Base-by-base conservation (phyloP, 2,888 invertebrate species). In the Clepsis dumicolana region DNA sequence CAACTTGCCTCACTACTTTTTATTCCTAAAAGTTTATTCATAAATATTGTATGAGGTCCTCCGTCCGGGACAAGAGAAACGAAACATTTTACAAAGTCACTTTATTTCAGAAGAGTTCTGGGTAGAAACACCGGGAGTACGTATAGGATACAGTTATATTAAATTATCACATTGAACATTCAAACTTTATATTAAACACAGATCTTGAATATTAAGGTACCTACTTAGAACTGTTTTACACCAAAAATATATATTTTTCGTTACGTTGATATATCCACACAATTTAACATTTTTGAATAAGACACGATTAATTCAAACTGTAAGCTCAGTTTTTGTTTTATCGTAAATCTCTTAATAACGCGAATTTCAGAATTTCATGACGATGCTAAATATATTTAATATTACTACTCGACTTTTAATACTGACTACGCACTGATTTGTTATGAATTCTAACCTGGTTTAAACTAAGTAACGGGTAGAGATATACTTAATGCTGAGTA, bases 111-210 rank as follows among this genome's bases (percentile, higher is more conserved):
- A 81, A 85, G 85, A 86, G 85, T 76, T 75, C 79, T 83, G 82
- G 84, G 82, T 87, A 84, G 84, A 87, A 87, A 90, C 90, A 91
- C 87, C 83, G 87, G 90, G 89, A 90, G 85, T 87, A 89, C 90
- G 85, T 87, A 84, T 77, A 84, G 84, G 85, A 82, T 87, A 88
- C 84, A 92, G 92, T 91, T 91, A 91, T 93, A 91, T 87, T 91
- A 91, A 92, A 91, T 87, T 93, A 93, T 93, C 93, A 93, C 93
- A 93, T 90, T 88, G 79, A 93, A 92, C 91, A 93, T 91, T 90
- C 82, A 90, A 65, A 56, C 65, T 54, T 59, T 57, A 64, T 70
- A 50, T 62, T 62, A 56, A 65, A 72, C 67, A 70, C 67, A 61
- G 50, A 61, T 61, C 18, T 56, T 64, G 57, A 56, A 56, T 61